Conservation (phyloP, 1,140 invertebrate genomes). For the Bombus consobrinus region DNA sequence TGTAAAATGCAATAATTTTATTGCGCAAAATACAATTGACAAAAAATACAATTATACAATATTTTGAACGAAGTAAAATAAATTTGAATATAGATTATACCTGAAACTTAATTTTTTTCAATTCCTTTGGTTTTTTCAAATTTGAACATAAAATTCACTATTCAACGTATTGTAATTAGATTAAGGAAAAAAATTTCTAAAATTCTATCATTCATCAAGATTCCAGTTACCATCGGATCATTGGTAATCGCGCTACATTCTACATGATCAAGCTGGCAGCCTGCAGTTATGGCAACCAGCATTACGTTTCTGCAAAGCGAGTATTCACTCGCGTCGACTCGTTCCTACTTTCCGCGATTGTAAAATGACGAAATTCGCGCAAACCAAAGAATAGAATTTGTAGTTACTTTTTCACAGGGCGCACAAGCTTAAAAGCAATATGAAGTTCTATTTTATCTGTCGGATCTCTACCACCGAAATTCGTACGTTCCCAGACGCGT, state of each 20-base stretch:
- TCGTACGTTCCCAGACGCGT: conserved; percentile 25
- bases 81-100: too few species aligned
- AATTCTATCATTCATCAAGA: background rate
- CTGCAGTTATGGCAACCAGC: conserved; percentile 39
- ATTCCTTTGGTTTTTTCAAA: too few species aligned
- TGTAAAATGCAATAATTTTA: too few species aligned
- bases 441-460: conserved; percentile 11
- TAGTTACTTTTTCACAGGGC: conserved; percentile 21
- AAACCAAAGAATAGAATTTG: conserved; percentile 20
- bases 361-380: conserved; percentile 42
- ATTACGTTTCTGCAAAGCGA: conserved; percentile 14
- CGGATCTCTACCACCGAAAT: conserved; percentile 26
- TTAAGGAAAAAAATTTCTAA: background rate
- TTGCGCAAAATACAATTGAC: too few species aligned
- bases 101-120: too few species aligned
- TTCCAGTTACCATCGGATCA: background rate
- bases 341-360: background rate
- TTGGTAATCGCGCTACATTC: background rate
- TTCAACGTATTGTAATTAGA: background rate
- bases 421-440: background rate
- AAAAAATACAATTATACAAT: too few species aligned
- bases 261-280: background rate
- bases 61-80: too few species aligned
- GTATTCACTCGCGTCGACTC: background rate
- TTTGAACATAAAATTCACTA: too few species aligned